phyloP scores from a whole-genome alignment of 2,888 invertebrate genomes.

The Drosophila greeni region DNA sequence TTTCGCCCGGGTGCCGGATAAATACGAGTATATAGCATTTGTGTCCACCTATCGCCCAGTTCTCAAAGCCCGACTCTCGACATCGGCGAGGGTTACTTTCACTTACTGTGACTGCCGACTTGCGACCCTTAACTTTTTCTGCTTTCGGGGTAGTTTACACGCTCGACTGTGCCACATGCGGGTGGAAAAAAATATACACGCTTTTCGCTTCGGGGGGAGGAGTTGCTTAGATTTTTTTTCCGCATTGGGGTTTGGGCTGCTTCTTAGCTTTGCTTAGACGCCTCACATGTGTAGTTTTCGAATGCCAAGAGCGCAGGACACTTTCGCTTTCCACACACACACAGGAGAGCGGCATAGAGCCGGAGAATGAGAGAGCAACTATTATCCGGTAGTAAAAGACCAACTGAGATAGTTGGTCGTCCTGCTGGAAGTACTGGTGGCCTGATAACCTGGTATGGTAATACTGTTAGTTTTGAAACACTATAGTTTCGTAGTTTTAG shows the following conservation, averaged over 20 bases:
- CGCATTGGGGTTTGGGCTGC: slow-evolving; percentile 37
- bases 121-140: slow-evolving; percentile 29
- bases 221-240: slow-evolving; percentile 17
- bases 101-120: slow-evolving; percentile 52
- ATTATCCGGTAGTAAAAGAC: slow-evolving; percentile 42
- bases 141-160: slow-evolving; percentile 39
- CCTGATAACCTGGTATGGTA: slow-evolving; percentile 76
- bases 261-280: slow-evolving; percentile 51
- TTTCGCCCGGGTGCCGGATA: slow-evolving; percentile 14
- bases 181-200: slow-evolving; percentile 4
- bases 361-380: slow-evolving; percentile 42
- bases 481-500: slow-evolving; percentile 74
- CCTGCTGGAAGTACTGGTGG: slow-evolving; percentile 58
- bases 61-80: slow-evolving; percentile 69
- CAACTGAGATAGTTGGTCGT: slow-evolving; percentile 63
- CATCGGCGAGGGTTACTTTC: slow-evolving; percentile 73
- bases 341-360: slow-evolving; percentile 25
- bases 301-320: slow-evolving; percentile 68
- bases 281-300: slow-evolving; percentile 68
- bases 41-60: slow-evolving; percentile 53
- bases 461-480: slow-evolving; percentile 78
- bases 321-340: slow-evolving; percentile 42
- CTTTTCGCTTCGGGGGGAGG: neutral
- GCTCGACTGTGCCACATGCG: slow-evolving; percentile 40
- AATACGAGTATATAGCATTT: slow-evolving; percentile 1